These are phyloP conservation scores for Alfaro cultratus DNA, from an alignment of 2,797 vertebrate species.

Conservation along the genomic window DNA sequence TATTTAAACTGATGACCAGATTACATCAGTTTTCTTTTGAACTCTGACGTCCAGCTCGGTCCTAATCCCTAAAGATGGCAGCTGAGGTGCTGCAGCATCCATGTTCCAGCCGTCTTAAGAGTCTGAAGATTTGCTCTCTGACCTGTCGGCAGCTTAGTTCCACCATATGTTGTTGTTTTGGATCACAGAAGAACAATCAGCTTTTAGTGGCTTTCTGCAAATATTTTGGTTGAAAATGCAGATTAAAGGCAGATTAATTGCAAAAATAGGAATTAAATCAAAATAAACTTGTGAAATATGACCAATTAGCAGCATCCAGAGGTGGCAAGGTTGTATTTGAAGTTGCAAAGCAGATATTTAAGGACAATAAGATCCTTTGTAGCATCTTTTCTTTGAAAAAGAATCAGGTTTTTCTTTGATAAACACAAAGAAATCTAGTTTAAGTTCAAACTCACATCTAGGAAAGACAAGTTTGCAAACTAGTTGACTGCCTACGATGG, in stretches of 20 bases:
- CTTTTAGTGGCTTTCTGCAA: conserved; percentile 6
- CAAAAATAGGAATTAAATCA: neutral
- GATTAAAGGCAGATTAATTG: neutral
- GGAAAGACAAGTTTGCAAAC: neutral
- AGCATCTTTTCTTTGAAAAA: neutral
- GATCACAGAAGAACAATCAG: conserved; percentile 40
- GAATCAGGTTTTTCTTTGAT: neutral
- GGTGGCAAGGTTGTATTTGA: neutral
- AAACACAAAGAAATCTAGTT: neutral
- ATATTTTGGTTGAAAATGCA: neutral
- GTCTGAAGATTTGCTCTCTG: conserved; percentile 26
- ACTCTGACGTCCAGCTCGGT: neutral
- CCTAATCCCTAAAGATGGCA: conserved; percentile 16
- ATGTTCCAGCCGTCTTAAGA: neutral
- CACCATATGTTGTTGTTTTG: conserved; percentile 62
- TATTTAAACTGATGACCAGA: neutral
- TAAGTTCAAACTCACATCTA: neutral
- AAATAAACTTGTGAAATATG: neutral
- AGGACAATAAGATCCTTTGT: neutral
- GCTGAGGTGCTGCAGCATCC: neutral
- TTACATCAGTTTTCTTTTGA: neutral
- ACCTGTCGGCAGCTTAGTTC: conserved; percentile 49
- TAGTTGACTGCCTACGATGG: neutral
- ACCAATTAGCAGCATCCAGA: neutral
- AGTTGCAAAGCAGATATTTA: neutral